Conservation (phyloP, 2,888 invertebrate species). For the Sialis fuliginosa region DNA sequence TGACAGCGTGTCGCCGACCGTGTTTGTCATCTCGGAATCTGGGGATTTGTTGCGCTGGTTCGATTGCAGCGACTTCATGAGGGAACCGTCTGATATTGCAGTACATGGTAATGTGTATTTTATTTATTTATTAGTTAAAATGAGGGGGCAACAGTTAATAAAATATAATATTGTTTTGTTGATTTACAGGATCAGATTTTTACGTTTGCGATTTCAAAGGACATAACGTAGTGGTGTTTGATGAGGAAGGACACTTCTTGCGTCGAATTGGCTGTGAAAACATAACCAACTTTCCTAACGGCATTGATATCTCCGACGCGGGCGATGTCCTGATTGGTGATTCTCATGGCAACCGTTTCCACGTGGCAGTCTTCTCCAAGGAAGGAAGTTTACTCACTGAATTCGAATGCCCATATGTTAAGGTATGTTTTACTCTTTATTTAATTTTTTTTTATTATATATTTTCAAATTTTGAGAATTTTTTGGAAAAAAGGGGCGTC, state of each 20-base stretch:
- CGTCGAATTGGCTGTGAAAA: slow-evolving; percentile 90
- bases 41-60: slow-evolving; percentile 92
- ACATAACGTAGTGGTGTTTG: slow-evolving; percentile 92
- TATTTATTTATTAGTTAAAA: not conserved
- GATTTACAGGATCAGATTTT: slow-evolving; percentile 61
- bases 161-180: slow-evolving; percentile 1
- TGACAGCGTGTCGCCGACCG: slow-evolving; percentile 92
- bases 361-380: slow-evolving; percentile 86
- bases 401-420: slow-evolving; percentile 94
- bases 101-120: slow-evolving; percentile 52
- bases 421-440: slow-evolving; percentile 48
- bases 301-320: slow-evolving; percentile 93
- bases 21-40: slow-evolving; percentile 82
- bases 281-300: slow-evolving; percentile 93
- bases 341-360: slow-evolving; percentile 94
- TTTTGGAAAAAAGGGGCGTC: too few species aligned
- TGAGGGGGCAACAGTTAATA: not conserved
- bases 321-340: slow-evolving; percentile 94
- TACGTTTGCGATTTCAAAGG: slow-evolving; percentile 98
- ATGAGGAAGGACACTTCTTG: slow-evolving; percentile 78
- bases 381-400: slow-evolving; percentile 77
- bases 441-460: too few species aligned
- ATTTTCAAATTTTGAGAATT: too few species aligned
- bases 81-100: slow-evolving; percentile 93
- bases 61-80: slow-evolving; percentile 94